Base-by-base conservation (phyloP, 2,113 vertebrate species). In the Sturnira hondurensis region DNA sequence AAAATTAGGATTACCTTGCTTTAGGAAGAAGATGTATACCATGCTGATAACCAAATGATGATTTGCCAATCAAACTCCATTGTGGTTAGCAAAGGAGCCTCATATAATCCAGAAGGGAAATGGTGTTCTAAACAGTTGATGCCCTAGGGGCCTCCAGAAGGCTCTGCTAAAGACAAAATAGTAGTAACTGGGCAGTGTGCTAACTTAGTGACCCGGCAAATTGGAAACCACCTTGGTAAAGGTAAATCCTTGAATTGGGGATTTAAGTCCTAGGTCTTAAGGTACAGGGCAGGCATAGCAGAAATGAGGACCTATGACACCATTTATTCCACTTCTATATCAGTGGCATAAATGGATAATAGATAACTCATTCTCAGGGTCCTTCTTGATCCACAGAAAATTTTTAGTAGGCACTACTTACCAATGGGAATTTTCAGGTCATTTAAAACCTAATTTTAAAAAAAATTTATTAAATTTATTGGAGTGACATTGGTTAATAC, bases 1-100 rank as follows among this genome's bases (percentile, higher is more conserved):
- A 86, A 93, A 96, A 95, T 68, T 89, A 92, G 80, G 80, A 96
- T 96, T 86, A 80, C 86, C 26, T 96, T 93, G 58, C 47, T 91
- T 94, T 93, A 96, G 71, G 54, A 93, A 91, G 54, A 93, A 19
- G 61, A 36, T 68, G 31, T 7, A 50, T 86, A 89, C 52, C 43
- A 24, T 83, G 24, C 54, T 93, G 61, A 68, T 22, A 84, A 74
- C 56, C 86, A 92, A 93, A 86, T 89, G 50, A 91, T 54, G 6
- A 74, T 36, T 81, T 94, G 24, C 76, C 63, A 93, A 52, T 24
- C 26, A 93, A 36, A 90, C 38, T 85, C 33, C 15, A 63, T 61
- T 0, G 0, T 89, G 56, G 36, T 65, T 14, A 16, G 20, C 77
- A 86, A 63, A 88, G 74, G 20, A 47, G 20, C 70, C n/a, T 93